Evolutionary conservation across 2,797 vertebrate species (phyloP).

Genomic region (Babyrousa celebensis): DNA sequence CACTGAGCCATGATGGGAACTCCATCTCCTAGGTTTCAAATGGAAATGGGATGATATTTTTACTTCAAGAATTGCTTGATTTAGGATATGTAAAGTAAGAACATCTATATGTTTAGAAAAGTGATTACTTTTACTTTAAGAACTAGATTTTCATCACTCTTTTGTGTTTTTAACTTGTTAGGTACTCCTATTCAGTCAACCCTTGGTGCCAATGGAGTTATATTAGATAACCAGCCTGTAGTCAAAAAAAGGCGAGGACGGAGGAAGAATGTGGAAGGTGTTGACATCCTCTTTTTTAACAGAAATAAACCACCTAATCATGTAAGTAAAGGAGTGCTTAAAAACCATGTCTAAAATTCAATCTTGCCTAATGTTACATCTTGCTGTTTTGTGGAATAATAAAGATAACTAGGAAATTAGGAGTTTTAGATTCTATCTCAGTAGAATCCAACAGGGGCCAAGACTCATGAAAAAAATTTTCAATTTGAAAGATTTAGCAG

Average conservation of each 20-base stretch:
- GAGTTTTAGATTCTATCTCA: conserved; percentile 52
- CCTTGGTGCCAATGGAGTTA: conserved; percentile 94
- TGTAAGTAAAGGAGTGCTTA: conserved; percentile 90
- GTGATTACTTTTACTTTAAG: background rate
- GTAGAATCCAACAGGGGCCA: conserved; percentile 1
- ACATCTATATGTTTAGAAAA: conserved; percentile 34
- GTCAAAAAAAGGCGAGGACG: conserved; percentile 97
- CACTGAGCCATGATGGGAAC: no score
- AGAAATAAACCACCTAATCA: conserved; percentile 94
- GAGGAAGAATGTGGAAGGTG: conserved; percentile 98
- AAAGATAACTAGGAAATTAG: conserved; percentile 6
- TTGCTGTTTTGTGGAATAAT: background rate
- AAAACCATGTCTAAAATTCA: conserved; percentile 35
- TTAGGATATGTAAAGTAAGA: conserved; percentile 35
- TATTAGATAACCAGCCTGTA: conserved; percentile 94
- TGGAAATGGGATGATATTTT: background rate
- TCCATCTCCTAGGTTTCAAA: conserved; percentile 14
- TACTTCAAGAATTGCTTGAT: conserved; percentile 15
- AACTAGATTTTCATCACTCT: conserved; percentile 65
- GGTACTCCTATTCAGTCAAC: conserved; percentile 93
- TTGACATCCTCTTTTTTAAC: conserved; percentile 97
- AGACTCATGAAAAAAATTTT: conserved; percentile 56
- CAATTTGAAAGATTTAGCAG: conserved; percentile 41
- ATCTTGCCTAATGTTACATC: background rate
- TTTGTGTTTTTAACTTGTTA: conserved; percentile 85